Evolutionary conservation across 2,113 vertebrate genomes (phyloP), one percentile per base, ranked within the genome.

Genomic region (Columba livia): DNA sequence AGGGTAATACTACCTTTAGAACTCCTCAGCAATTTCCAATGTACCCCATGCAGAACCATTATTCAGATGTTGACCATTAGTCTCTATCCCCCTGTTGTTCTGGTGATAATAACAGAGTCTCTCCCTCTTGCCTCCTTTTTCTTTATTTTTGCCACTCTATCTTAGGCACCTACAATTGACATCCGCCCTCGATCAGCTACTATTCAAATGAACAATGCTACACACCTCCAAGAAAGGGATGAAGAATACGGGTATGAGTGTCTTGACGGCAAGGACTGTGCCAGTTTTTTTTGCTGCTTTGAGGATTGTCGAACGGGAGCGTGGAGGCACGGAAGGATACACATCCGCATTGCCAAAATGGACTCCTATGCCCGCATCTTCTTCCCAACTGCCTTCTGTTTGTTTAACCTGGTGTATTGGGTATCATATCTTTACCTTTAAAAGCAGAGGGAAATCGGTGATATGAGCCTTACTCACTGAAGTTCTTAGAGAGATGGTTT

Each of bases 121-220:
- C 70, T 58, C 34, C 60, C 40, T 58, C 80, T 36, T 79, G 28
- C 75, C 71, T 15, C 54, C 17, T 93, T 51, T 94, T 79, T 57
- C 67, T 77, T 77, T 53, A 67, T 71, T 57, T 74, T 79, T 88
- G 70, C 79, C 57, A 20, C 83, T 86, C 82, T 69, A 31, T 42
- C 57, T 72, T 97, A 99, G 99, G 99, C 99, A 36, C 99, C 99
- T 34, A 99, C 99, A 26, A 99, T 99, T 82, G 99, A 99, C 96
- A 99, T 99, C 93, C 99, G 99, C 25, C 99, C 99, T 13, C 98
- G 99, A 66, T 99, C 99, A 36, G 99, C 99, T 42, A 99, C 99
- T 3, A 99, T 99, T 96, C 99, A 99, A 98, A 99, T 99, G 99
- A 99, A 99, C 98, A 99, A 99, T 98, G 99, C 99, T 44, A 99